Base-by-base conservation (phyloP, 1,140 invertebrate genomes). In the Dendroctonus valens region DNA sequence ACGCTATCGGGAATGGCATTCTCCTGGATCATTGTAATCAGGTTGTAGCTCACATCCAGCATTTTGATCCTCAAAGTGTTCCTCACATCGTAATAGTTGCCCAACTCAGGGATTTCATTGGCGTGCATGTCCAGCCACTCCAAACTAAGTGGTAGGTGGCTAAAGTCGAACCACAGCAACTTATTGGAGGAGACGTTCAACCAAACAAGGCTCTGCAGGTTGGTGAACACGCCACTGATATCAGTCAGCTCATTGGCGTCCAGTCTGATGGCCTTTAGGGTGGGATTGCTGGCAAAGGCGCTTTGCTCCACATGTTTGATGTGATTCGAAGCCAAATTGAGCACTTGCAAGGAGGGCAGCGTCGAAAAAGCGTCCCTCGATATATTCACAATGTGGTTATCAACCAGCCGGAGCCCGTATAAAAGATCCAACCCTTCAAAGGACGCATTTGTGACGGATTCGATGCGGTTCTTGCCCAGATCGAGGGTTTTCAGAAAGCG, bases 391-490 rank as follows among this genome's bases (percentile, higher is more conserved):
- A 91, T 82, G 74, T 84, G 82, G 79, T 89, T 90, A 77, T 87
- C 85, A 46, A 87, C 85, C 60, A 89, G 73, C 69, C 86, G 80
- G 60, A 89, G 77, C 59, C 87, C 85, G 76, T 84, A 87, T 37
- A 87, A 76, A 70, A 85, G 81, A 49, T 84, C 82, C 7, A 90
- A 76, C 38, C 86, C 86, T 68, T 83, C 81, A 77, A 89, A 88
- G 76, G 83, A 85, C 60, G 83, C 79, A 68, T 83, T 83, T 61
- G 79, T 82, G 59, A 86, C 78, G 54, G 83, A 77, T 72, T 81
- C 81, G 72, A 92, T 89, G 74, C 83, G 84, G 77, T 93, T 93
- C 73, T 90, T 89, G 8, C 89, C 89, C 48, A 93, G 81, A 80
- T 93, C 90, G 51, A 93, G 80, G 6, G 87, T 90, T 76, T 87